Evolutionary conservation across 2,113 vertebrate species (phyloP), one percentile per base, ranked within the genome.

Genomic region (Muscicapa adusta): DNA sequence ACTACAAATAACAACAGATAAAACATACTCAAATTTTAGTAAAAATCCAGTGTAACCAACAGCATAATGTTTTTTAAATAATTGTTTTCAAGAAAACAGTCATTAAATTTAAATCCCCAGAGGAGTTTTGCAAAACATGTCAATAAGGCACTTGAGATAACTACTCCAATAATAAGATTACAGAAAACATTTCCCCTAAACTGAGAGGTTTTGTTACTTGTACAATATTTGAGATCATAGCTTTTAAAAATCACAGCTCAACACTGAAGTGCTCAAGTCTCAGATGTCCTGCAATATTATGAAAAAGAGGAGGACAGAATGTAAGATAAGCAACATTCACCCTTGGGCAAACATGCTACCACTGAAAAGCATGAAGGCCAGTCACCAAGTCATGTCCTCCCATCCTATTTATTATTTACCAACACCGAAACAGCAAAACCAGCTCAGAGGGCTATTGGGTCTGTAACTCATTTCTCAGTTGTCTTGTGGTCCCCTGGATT

Each of bases 1-100:
- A 94, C 89, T 93, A 93, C 5, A 81, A 88, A 77, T 76, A 88
- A 62, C 14, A 62, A 75, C 18, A 57, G n/a, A 65, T 5, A 70
- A 6, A 71, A 58, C 20, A n/a, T 12, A 61, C 23, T 71, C 31
- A 57, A 78, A 88, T 91, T 80, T 91, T 54, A 80, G 57, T 74
- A 85, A 96, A 78, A 77, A 83, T 62, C 28, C 70, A 87, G 56
- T 56, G 51, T 66, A 75, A 89, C 23, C 33, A 75, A 53, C 5
- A 47, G 51, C 29, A 48, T 11, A 19, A 24, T 45, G 16, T 0
- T 7, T 45, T 66, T 77, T 68, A 11, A 31, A 26, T 47, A 36
- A 48, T 40, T 54, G 24, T 33, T 77, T 62, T 70, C 60, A 74
- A 40, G 60, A 38, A 77, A 77, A 76, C 5, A 62, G 38, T 47